Percentiles rank a stretch among this genome's conserved stretches.
These are phyloP conservation scores for Flexamia atlantica DNA, from an alignment of 2,888 invertebrate species.

Conservation along the genomic window DNA sequence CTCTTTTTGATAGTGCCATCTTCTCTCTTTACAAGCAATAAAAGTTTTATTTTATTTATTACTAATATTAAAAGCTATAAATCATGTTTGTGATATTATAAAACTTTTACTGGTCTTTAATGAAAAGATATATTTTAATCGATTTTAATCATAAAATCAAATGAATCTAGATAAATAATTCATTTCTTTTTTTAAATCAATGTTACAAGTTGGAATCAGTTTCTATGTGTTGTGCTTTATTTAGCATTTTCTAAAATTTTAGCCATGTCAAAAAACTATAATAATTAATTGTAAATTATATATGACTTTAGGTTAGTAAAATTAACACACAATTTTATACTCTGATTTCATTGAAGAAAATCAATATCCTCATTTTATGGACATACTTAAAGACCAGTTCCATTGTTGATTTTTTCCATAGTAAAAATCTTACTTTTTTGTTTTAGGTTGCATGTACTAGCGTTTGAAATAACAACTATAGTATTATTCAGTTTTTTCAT, in stretches of 20 bases:
- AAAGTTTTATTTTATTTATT: no score
- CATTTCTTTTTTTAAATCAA: slow-evolving; percentile 2
- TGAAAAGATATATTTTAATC: no score
- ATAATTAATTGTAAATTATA: no score
- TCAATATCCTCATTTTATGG: no score
- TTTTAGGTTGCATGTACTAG: slow-evolving; percentile 6
- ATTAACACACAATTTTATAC: no score
- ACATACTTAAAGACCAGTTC: no score
- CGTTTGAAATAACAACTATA: background rate
- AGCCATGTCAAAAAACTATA: background rate
- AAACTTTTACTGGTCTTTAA: background rate
- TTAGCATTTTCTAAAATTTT: background rate
- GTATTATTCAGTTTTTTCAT: background rate
- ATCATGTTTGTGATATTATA: background rate
- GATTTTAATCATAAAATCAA: no score
- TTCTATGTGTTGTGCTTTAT: slow-evolving; percentile 6
- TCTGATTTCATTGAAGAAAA: no score
- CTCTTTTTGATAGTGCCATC: background rate
- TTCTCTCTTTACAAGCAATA: no score
- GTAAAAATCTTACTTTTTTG: background rate
- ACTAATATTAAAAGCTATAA: background rate
- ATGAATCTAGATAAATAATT: no score
- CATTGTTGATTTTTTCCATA: no score
- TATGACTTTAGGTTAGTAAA: no score
- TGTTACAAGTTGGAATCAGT: background rate